These are phyloP conservation scores for Cerceris ruficornis DNA, from an alignment of 2,888 invertebrate genomes.

Conservation along the genomic window DNA sequence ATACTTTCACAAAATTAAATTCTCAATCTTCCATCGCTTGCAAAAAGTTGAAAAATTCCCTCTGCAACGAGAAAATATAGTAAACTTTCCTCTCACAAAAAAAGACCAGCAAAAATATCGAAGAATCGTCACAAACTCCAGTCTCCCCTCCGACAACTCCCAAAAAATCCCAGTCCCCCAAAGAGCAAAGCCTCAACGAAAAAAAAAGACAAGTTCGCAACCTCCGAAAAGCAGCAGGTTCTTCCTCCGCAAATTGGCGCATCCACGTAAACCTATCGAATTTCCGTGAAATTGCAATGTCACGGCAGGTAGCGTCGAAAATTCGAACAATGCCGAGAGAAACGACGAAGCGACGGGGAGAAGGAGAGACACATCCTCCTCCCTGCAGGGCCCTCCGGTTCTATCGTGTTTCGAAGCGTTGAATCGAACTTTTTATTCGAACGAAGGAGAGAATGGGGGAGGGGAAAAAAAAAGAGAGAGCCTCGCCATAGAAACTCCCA, in stretches of 20 bases:
- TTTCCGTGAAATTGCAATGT: slow-evolving; percentile 78
- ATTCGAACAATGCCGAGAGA: slow-evolving; percentile 57
- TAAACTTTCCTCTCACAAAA: no score
- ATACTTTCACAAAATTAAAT: no score
- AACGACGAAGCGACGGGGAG: slow-evolving; percentile 39
- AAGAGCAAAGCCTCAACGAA: no score
- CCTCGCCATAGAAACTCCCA: slow-evolving; percentile 73
- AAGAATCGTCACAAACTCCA: no score
- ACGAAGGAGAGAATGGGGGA: slow-evolving; percentile 60
- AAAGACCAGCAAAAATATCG: no score
- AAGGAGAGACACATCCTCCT: slow-evolving; percentile 22
- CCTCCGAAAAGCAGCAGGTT: background rate
- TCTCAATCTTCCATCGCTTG: no score
- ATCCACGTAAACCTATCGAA: slow-evolving; percentile 73
- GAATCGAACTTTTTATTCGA: slow-evolving; percentile 70
- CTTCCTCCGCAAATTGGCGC: background rate
- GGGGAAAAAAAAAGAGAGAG: slow-evolving; percentile 52
- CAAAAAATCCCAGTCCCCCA: no score
- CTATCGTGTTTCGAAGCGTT: slow-evolving; percentile 60
- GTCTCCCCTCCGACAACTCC: no score
- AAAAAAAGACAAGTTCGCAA: no score
- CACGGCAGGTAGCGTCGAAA: slow-evolving; percentile 65
- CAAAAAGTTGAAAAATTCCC: no score
- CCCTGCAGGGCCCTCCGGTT: slow-evolving; percentile 1
- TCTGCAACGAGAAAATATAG: no score